Evolutionary conservation across 1,140 invertebrate species (phyloP).

Genomic region (Drosophila aff.): DNA sequence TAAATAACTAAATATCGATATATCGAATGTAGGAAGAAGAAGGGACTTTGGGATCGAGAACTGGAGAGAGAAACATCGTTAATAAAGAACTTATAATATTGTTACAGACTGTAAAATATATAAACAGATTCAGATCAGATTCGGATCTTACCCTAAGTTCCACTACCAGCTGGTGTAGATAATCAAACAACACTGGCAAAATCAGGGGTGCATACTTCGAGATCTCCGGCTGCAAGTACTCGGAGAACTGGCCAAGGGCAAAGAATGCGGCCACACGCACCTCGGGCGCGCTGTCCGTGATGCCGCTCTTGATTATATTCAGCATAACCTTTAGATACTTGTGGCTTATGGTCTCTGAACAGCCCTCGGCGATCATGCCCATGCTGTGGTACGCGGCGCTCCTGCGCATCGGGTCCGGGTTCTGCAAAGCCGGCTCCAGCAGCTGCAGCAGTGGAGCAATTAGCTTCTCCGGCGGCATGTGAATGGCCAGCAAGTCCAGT

Average conservation of each 20-base stretch:
- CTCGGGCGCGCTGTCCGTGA: slow-evolving; percentile 87
- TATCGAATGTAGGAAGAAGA: too few species aligned
- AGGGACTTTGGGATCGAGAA: too few species aligned
- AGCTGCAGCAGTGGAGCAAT: slow-evolving; percentile 89
- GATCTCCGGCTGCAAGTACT: slow-evolving; percentile 91
- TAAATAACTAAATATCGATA: too few species aligned
- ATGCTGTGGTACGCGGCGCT: slow-evolving; percentile 91
- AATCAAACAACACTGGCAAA: slow-evolving; percentile 91
- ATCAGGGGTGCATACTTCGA: slow-evolving; percentile 90
- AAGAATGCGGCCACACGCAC: slow-evolving; percentile 91
- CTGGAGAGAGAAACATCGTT: too few species aligned
- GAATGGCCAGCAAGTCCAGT: slow-evolving; percentile 90
- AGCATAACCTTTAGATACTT: slow-evolving; percentile 91
- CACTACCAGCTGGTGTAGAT: slow-evolving; percentile 87
- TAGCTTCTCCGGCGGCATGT: slow-evolving; percentile 92
- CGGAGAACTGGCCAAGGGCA: slow-evolving; percentile 93
- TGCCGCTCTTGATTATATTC: slow-evolving; percentile 89
- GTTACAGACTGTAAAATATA: slow-evolving; percentile 29
- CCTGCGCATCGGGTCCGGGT: slow-evolving; percentile 87
- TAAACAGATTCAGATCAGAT: background rate
- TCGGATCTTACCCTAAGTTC: slow-evolving; percentile 84
- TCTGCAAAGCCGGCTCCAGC: slow-evolving; percentile 88
- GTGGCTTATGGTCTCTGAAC: slow-evolving; percentile 90
- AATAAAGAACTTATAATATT: too few species aligned
- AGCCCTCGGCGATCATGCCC: slow-evolving; percentile 92